These are phyloP conservation scores for Centrocercus urophasianus DNA, from an alignment of 2,113 vertebrate species.

Conservation along the genomic window DNA sequence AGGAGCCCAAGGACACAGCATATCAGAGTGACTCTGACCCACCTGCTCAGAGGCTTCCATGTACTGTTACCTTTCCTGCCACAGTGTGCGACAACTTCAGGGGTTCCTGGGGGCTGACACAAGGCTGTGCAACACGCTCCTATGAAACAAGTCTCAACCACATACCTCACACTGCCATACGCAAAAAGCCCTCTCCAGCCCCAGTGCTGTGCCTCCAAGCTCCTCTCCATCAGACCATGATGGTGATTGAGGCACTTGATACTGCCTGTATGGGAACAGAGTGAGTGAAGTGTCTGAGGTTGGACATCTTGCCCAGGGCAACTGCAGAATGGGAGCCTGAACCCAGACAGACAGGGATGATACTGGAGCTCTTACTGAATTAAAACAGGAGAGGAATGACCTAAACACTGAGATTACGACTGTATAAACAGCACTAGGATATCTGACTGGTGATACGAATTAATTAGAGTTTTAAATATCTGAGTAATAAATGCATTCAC, in stretches of 20 bases:
- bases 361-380: neutral
- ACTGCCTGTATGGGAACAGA: neutral
- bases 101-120: neutral
- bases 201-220: rapidly evolving
- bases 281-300: neutral
- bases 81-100: rapidly evolving
- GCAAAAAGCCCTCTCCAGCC: neutral
- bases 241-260: neutral
- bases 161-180: rapidly evolving
- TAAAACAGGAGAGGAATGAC: neutral
- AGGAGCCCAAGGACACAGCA: rapidly evolving
- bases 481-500: neutral
- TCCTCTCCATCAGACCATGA: neutral
- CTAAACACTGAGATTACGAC: neutral
- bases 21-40: neutral
- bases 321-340: neutral
- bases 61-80: neutral
- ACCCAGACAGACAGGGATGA: neutral
- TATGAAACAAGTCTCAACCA: neutral
- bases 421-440: neutral
- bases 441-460: neutral
- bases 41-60: rapidly evolving
- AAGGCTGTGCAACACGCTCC: neutral
- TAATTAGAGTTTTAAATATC: neutral
- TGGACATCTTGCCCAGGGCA: neutral